Base-by-base conservation (phyloP, 2,888 invertebrate genomes). In the Orthosia incerta region DNA sequence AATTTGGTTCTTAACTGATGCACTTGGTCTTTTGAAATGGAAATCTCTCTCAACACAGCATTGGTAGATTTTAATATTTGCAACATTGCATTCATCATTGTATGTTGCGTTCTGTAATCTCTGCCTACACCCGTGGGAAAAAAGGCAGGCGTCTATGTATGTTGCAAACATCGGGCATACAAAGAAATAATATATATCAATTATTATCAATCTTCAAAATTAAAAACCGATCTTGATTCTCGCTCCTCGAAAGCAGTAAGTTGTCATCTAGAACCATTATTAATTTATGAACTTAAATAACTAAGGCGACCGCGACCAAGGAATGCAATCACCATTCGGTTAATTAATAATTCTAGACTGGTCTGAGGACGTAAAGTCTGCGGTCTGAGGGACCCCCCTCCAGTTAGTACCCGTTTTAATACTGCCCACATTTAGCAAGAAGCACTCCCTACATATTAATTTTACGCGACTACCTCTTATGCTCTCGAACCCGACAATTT, bases 291-390 rank as follows among this genome's bases (percentile, higher is more conserved):
- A 88, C 84, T 87, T 84, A 83, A 91, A 90, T 91, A 91, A 90
- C 90, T 91, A 88, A 82, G 88, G 86, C 87, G 86, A 91, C 92
- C 93, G 89, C 93, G 92, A 89, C 90, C 87, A 86, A 93, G 91
- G 94, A 95, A 95, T 94, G 94, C 93, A 94, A 95, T 95, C 93
- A 94, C 90, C 93, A 94, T 95, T 93, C 90, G 89, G 93, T 94
- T 94, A 95, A 95, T 95, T 95, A 95, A 94, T 95, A 95, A 95
- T 95, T 95, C 95, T 94, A 94, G 94, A 95, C 93, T 87, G 89
- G 92, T 94, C 95, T 91, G 90, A 92, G 93, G 93, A 94, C 94
- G 91, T 94, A 94, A 95, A 95, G 95, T 93, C 95, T 95, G 95
- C 93, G 95, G 95, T 92, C 60, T 74, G 71, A 82, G 78, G 74